Percentiles rank a stretch among this genome's conserved stretches.
Conservation (phyloP, 2,113 vertebrate genomes). For the Prinia subflava region DNA sequence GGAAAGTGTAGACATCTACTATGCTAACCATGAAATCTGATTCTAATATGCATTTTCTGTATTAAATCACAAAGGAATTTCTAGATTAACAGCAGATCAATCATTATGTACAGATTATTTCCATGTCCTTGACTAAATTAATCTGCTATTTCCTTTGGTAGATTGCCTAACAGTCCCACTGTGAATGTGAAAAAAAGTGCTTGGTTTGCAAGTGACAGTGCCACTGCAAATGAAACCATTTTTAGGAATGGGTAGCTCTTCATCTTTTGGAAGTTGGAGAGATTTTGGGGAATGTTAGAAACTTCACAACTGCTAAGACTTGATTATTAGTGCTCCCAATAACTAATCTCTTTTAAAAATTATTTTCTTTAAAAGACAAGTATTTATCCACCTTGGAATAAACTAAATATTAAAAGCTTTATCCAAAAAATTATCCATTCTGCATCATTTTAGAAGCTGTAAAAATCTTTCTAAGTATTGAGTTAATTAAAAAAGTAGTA, state of each 20-base stretch:
- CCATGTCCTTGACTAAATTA: background rate
- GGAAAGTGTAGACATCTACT: background rate
- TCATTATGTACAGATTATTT: background rate
- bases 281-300: background rate
- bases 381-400: background rate
- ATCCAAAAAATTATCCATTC: background rate
- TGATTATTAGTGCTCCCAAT: background rate
- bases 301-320: background rate
- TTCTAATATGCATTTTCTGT: background rate
- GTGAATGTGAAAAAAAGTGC: background rate
- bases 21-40: background rate
- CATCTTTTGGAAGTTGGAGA: background rate
- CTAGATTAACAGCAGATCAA: background rate
- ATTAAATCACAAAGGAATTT: background rate
- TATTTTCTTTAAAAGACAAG: background rate
- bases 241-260: background rate
- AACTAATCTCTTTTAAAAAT: background rate
- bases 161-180: background rate
- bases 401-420: background rate
- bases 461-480: background rate
- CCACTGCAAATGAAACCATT: background rate
- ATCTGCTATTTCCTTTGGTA: background rate
- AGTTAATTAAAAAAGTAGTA: background rate
- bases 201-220: background rate
- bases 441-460: background rate